A percentile compares a stretch with the other conserved stretches of the same genome.
Evolutionary conservation across 2,113 vertebrate species (phyloP).

Genomic region (Bubo blakistoni): DNA sequence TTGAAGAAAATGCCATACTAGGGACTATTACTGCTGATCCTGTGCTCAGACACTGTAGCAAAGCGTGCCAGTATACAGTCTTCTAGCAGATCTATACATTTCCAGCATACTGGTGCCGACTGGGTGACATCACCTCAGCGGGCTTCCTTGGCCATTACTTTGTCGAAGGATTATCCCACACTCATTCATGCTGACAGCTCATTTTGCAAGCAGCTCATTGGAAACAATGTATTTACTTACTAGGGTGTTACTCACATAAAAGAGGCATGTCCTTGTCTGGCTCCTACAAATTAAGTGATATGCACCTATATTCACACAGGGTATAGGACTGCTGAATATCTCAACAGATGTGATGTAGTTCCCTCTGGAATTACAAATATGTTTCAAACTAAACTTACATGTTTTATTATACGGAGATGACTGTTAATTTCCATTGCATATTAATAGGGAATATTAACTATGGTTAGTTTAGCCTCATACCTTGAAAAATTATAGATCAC

Average conservation of each 20-base stretch:
- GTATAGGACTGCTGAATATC: not conserved
- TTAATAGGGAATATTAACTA: not conserved
- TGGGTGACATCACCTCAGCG: not conserved
- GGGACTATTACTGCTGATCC: not conserved
- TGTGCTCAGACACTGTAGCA: fast-evolving
- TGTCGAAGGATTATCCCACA: not conserved
- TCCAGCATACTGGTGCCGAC: not conserved
- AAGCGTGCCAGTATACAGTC: fast-evolving
- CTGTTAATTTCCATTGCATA: constrained; percentile 4
- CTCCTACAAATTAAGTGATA: not conserved
- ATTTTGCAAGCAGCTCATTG: not conserved
- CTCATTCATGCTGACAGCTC: not conserved
- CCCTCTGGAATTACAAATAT: not conserved
- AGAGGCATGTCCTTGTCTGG: not conserved
- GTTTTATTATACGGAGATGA: not conserved
- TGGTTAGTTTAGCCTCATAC: not conserved
- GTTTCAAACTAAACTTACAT: not conserved
- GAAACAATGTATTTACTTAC: not conserved
- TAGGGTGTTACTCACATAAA: not conserved
- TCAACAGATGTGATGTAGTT: not conserved
- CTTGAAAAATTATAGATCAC: constrained; percentile 25
- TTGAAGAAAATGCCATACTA: not conserved
- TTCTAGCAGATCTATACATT: not conserved
- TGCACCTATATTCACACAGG: not conserved
- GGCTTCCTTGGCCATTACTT: not conserved